phyloP scores from a whole-genome alignment of 2,113 vertebrate genomes.

The Chaetodon trifascialis region DNA sequence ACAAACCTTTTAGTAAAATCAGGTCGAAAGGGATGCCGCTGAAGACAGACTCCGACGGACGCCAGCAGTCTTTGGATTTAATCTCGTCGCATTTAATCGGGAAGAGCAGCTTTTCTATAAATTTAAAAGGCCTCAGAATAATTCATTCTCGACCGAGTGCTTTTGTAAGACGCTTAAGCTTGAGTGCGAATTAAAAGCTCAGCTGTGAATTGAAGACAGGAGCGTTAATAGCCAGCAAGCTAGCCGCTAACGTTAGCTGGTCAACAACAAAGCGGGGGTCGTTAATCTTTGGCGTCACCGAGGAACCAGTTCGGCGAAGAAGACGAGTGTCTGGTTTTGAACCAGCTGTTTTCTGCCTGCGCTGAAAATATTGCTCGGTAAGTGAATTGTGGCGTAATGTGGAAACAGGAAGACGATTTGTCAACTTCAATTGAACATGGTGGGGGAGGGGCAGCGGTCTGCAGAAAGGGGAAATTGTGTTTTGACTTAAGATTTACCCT shows the following conservation, averaged over 20 bases:
- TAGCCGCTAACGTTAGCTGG: constrained; percentile 59
- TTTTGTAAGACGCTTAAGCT: constrained; percentile 63
- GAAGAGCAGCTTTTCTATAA: constrained; percentile 81
- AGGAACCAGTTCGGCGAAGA: background rate
- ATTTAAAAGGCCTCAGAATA: constrained; percentile 71
- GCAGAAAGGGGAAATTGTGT: constrained; percentile 32
- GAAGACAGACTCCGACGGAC: constrained; percentile 78
- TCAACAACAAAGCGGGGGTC: constrained; percentile 51
- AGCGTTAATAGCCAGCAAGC: constrained; percentile 25
- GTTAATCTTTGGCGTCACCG: constrained; percentile 47
- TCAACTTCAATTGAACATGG: constrained; percentile 24
- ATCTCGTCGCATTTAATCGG: constrained; percentile 81
- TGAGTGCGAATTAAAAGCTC: constrained; percentile 52
- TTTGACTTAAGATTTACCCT: constrained; percentile 21
- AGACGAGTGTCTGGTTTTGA: background rate
- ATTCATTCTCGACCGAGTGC: constrained; percentile 79
- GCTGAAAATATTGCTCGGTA: constrained; percentile 47
- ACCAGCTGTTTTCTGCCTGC: background rate
- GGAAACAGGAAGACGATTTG: constrained; percentile 70
- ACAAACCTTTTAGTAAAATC: constrained; percentile 55
- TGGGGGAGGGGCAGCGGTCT: constrained; percentile 72
- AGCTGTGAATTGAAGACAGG: constrained; percentile 1
- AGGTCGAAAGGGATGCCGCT: constrained; percentile 84
- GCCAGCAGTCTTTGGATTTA: constrained; percentile 75
- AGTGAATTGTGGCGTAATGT: constrained; percentile 39